phyloP scores from a whole-genome alignment of 2,888 invertebrate genomes.

The Hyppa rectilinea region DNA sequence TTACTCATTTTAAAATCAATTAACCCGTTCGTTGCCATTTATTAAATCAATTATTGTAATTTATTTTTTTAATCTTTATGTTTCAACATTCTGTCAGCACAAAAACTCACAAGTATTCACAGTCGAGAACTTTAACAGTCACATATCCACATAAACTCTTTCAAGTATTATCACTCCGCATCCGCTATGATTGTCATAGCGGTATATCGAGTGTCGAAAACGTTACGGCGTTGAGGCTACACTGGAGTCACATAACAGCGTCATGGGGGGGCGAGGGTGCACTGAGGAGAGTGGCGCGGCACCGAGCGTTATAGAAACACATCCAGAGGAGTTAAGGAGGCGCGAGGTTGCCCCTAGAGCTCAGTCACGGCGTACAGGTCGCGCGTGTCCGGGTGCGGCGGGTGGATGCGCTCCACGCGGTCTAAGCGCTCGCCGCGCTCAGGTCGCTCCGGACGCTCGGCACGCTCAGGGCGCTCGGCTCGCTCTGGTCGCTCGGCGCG shows the following conservation, averaged over 20 bases:
- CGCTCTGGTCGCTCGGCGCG: constrained; percentile 91
- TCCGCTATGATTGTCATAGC: constrained; percentile 56
- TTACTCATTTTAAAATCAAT: constrained; percentile 12
- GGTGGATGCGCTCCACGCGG: constrained; percentile 56
- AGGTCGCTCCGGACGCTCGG: constrained; percentile 40
- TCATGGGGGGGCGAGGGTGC: constrained; percentile 33
- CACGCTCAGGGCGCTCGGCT: constrained; percentile 92
- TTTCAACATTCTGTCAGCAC: constrained; percentile 50
- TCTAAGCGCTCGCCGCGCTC: constrained; percentile 51
- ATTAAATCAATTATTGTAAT: constrained; percentile 2
- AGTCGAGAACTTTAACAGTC: constrained; percentile 49
- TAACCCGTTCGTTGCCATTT: neutral
- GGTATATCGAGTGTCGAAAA: constrained; percentile 53
- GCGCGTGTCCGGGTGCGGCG: constrained; percentile 79
- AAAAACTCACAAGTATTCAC: constrained; percentile 34
- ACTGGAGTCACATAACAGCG: constrained; percentile 47
- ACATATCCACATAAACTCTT: constrained; percentile 39
- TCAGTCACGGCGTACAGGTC: constrained; percentile 94
- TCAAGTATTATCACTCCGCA: constrained; percentile 40
- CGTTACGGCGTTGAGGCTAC: constrained; percentile 34
- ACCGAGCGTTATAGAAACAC: constrained; percentile 42
- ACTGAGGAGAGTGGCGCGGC: constrained; percentile 28
- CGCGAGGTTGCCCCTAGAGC: constrained; percentile 65
- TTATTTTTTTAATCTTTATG: neutral
- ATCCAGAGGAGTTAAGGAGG: constrained; percentile 54